Percentiles rank a stretch among this genome's conserved stretches.
phyloP scores from a whole-genome alignment of 2,797 vertebrate genomes.

The Protosalanx chinensis region DNA sequence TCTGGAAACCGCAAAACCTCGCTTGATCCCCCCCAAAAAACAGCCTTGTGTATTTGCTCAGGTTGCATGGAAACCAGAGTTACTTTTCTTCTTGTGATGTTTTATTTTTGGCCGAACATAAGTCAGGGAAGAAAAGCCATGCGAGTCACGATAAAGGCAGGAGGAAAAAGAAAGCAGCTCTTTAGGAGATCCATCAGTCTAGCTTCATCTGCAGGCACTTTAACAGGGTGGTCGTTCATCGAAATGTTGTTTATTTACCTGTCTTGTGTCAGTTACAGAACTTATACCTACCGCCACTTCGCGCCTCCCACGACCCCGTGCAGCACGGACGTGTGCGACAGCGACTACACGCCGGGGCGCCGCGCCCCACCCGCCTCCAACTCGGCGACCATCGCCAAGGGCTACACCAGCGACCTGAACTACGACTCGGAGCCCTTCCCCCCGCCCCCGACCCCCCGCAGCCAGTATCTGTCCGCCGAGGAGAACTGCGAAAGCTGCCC shows the following conservation, averaged over 20 bases:
- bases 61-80: not conserved
- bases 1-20: constrained; percentile 4
- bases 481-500: constrained; percentile 99
- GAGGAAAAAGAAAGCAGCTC: not conserved
- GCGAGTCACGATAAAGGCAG: not conserved
- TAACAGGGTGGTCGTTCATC: not conserved
- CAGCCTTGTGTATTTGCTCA: not conserved
- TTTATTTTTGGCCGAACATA: not conserved
- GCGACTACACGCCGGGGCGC: constrained; percentile 92
- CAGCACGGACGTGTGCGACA: constrained; percentile 96
- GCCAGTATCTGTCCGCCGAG: constrained; percentile 95
- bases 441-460: constrained; percentile 90
- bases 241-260: not conserved
- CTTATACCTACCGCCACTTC: constrained; percentile 94
- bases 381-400: constrained; percentile 72
- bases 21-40: not conserved
- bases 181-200: not conserved
- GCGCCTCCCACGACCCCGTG: constrained; percentile 95
- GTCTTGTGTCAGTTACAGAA: constrained; percentile 78
- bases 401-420: constrained; percentile 93
- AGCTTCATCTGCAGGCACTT: not conserved
- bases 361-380: constrained; percentile 77
- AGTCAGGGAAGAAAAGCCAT: not conserved
- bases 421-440: constrained; percentile 97
- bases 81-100: constrained; percentile 6